phyloP scores from a whole-genome alignment of 1,140 invertebrate genomes.

The Cotesia chilonis region DNA sequence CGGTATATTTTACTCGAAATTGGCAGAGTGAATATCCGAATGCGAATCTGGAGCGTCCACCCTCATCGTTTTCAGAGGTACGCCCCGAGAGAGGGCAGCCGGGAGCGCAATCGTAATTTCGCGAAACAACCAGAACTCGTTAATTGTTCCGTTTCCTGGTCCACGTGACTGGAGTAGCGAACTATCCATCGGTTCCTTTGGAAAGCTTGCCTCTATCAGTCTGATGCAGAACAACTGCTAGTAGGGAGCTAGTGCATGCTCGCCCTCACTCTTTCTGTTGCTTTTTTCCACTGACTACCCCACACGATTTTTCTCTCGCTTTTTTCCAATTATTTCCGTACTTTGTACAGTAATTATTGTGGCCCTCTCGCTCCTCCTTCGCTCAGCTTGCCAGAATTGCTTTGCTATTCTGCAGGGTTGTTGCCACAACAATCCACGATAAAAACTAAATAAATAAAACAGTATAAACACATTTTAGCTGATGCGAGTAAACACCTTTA shows the following conservation, averaged over 20 bases:
- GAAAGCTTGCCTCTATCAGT: not conserved
- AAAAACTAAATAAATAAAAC: constrained; percentile 9
- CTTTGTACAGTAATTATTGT: constrained; percentile 34
- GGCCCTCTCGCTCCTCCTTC: not conserved
- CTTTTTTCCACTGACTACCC: constrained; percentile 9
- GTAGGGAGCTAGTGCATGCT: not conserved
- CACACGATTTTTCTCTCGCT: constrained; percentile 27
- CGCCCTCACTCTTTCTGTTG: not conserved
- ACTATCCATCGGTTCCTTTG: constrained; percentile 20
- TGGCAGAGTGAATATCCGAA: constrained; percentile 36
- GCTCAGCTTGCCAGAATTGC: not conserved
- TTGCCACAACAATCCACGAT: constrained; percentile 15
- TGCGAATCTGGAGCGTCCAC: constrained; percentile 12
- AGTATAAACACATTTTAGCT: not conserved
- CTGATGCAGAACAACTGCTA: no score
- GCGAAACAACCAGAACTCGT: constrained; percentile 36
- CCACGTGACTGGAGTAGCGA: constrained; percentile 36
- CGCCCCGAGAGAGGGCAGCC: no score
- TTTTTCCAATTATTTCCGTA: constrained; percentile 38
- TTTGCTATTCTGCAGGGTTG: constrained; percentile 29
- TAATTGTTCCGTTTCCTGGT: constrained; percentile 40
- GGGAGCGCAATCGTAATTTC: constrained; percentile 38
- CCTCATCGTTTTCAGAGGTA: no score
- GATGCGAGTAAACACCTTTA: no score
- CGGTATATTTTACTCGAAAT: constrained; percentile 44